A percentile compares a stretch with the other conserved stretches of the same genome.
Evolutionary conservation across 2,113 vertebrate species (phyloP).

Genomic region (Henicopernis longicauda): DNA sequence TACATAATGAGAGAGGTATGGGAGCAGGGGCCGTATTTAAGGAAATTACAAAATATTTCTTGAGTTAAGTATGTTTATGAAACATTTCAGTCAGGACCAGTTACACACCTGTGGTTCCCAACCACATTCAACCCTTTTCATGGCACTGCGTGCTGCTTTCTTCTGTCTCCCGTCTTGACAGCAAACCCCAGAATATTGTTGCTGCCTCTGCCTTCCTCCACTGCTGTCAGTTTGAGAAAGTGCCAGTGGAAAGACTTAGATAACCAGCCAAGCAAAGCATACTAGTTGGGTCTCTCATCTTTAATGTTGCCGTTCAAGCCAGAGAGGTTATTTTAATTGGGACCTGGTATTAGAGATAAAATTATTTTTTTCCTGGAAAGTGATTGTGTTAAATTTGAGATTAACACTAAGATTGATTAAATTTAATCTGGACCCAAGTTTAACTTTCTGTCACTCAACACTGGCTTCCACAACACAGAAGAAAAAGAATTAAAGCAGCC

Average conservation of each 20-base stretch:
- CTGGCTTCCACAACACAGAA: neutral
- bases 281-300: slow-evolving; percentile 12
- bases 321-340: slow-evolving; percentile 29
- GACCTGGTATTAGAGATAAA: neutral
- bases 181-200: neutral
- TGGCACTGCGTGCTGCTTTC: neutral
- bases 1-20: neutral
- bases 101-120: neutral
- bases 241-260: slow-evolving; percentile 30
- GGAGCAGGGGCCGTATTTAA: neutral
- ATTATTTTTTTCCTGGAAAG: neutral
- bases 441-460: neutral
- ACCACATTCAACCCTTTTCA: neutral
- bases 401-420: neutral
- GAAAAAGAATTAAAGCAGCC: neutral
- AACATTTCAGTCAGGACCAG: neutral
- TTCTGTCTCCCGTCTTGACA: neutral
- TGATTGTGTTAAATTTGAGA: neutral
- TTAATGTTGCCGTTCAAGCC: neutral
- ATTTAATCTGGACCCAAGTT: neutral
- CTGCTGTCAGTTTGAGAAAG: neutral
- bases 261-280: slow-evolving; percentile 30
- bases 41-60: slow-evolving; percentile 33
- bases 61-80: slow-evolving; percentile 15
- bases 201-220: neutral